Evolutionary conservation across 2,888 invertebrate genomes (phyloP).

Genomic region (Platyscelio sp.): DNA sequence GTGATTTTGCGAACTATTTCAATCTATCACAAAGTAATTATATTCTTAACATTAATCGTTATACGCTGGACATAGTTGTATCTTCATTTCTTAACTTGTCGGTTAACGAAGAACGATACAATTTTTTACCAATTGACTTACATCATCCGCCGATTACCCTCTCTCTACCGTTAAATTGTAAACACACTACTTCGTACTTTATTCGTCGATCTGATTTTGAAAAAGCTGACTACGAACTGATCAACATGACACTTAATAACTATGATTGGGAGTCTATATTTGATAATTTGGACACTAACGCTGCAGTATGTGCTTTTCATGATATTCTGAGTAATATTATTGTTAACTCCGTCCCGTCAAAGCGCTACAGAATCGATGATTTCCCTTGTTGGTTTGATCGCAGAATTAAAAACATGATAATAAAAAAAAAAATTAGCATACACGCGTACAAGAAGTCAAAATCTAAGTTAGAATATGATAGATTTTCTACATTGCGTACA

Average conservation of each 20-base stretch:
- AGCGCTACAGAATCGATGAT: neutral
- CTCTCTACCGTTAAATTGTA: neutral
- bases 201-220: neutral
- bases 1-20: neutral
- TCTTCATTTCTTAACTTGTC: neutral
- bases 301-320: neutral
- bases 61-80: neutral
- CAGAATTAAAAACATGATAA: neutral
- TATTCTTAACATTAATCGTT: neutral
- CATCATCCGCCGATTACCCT: neutral
- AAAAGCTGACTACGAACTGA: neutral
- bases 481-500: neutral
- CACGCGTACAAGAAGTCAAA: neutral
- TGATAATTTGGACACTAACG: neutral
- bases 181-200: neutral
- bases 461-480: neutral
- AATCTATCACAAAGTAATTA: neutral
- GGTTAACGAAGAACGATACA: too few species aligned
- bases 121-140: neutral
- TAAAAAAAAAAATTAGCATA: neutral
- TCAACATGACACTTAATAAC: neutral
- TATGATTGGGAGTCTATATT: neutral
- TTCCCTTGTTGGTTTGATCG: conserved; percentile 1
- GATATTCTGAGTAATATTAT: neutral
- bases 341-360: neutral